Evolutionary conservation across 1,140 invertebrate species (phyloP).

Genomic region (Chironomus tepperi): DNA sequence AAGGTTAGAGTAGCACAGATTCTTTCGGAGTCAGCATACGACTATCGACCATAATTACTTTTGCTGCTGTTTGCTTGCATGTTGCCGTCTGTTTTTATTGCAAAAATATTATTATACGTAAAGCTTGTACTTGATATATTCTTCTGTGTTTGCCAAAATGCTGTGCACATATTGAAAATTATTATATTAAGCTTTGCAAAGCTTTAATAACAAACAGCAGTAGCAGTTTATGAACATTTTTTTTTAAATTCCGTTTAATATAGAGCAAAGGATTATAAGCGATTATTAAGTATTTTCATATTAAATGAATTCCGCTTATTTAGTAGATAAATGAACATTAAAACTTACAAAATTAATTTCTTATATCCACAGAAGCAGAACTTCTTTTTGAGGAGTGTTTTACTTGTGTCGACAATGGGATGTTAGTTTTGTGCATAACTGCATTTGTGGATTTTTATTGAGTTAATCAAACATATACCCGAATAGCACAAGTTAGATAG

Average conservation of each 20-base stretch:
- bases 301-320: not conserved
- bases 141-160: not conserved
- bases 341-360: no score
- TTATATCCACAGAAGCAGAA: no score
- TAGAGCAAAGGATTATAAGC: not conserved
- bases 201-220: not conserved
- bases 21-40: not conserved
- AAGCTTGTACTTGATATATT: not conserved
- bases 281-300: not conserved
- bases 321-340: not conserved
- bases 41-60: conserved; percentile 1
- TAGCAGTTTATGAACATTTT: not conserved
- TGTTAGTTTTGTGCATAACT: no score
- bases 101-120: not conserved
- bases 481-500: no score
- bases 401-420: no score
- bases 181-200: not conserved
- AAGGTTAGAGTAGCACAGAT: not conserved
- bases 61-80: not conserved
- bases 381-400: no score
- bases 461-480: no score
- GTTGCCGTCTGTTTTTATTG: conserved; percentile 6
- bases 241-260: not conserved
- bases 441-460: no score
- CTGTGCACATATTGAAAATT: not conserved